Conservation (phyloP, 1,140 invertebrate species). For the Dinothrombium tinctorium region DNA sequence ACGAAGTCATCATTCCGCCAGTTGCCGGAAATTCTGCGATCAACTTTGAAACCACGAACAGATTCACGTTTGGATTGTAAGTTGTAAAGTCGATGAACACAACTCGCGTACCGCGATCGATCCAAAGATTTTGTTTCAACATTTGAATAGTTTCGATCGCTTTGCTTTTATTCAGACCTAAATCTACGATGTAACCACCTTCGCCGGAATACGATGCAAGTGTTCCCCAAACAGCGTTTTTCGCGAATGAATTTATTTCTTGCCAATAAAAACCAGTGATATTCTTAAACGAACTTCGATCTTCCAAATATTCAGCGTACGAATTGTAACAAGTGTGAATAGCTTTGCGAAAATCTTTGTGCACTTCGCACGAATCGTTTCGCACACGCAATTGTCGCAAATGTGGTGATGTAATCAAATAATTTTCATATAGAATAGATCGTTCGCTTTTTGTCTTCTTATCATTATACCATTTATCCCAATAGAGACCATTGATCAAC, state of each 20-base stretch:
- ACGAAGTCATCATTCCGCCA: constrained; percentile 37
- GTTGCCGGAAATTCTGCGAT: constrained; percentile 35
- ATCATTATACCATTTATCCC: constrained; percentile 32
- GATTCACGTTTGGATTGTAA: constrained; percentile 48
- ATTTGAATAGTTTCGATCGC: constrained; percentile 25
- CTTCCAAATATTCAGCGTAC: constrained; percentile 21
- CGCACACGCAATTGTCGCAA: constrained; percentile 33
- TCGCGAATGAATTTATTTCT: constrained; percentile 12
- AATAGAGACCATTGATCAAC: constrained; percentile 32
- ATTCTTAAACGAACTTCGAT: constrained; percentile 13
- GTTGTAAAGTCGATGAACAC: constrained; percentile 46
- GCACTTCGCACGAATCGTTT: constrained; percentile 34
- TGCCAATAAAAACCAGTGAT: constrained; percentile 20
- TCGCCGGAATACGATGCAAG: constrained; percentile 32
- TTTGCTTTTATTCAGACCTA: constrained; percentile 21
- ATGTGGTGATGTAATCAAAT: constrained; percentile 35
- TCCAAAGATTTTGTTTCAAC: constrained; percentile 37
- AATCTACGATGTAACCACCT: constrained; percentile 26
- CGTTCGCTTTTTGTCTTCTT: constrained; percentile 21
- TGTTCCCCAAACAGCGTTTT: constrained; percentile 25
- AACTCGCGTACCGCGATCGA: constrained; percentile 37
- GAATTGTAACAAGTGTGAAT: constrained; percentile 33
- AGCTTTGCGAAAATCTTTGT: constrained; percentile 30
- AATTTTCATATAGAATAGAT: constrained; percentile 37
- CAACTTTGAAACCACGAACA: constrained; percentile 41